phyloP scores from a whole-genome alignment of 1,140 invertebrate genomes.

The Panagrolaimus sp. region DNA sequence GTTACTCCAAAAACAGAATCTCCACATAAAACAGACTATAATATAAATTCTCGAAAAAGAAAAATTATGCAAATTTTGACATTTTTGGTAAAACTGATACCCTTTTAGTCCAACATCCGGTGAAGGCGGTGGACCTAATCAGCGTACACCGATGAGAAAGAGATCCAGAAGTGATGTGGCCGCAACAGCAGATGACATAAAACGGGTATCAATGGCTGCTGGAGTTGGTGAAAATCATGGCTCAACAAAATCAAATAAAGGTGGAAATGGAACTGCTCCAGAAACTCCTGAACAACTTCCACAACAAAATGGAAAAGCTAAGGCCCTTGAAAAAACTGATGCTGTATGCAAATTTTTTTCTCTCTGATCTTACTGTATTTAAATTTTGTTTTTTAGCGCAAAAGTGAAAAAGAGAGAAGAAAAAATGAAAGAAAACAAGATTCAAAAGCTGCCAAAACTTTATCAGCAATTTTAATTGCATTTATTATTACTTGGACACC shows the following conservation, averaged over 20 bases:
- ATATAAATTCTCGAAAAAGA: no score
- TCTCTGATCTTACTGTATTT: neutral
- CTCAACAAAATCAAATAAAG: conserved; percentile 32
- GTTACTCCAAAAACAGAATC: no score
- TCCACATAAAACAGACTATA: no score
- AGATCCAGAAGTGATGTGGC: conserved; percentile 57
- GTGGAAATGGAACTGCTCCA: conserved; percentile 60
- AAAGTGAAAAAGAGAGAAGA: conserved; percentile 55
- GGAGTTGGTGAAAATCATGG: conserved; percentile 25
- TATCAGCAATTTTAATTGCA: conserved; percentile 89
- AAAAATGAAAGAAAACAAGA: conserved; percentile 89
- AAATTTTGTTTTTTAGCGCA: conserved; percentile 64
- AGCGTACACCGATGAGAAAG: conserved; percentile 55
- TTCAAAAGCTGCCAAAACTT: conserved; percentile 93
- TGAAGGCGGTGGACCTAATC: conserved; percentile 48
- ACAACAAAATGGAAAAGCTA: neutral
- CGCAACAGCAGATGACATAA: conserved; percentile 47
- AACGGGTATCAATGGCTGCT: conserved; percentile 29
- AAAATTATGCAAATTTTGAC: no score
- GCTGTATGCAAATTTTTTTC: no score
- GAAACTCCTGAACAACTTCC: conserved; percentile 15
- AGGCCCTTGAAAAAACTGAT: conserved; percentile 4
- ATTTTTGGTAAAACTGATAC: no score
- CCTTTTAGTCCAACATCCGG: no score
- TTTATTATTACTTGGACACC: conserved; percentile 99